Base-by-base conservation (phyloP, 2,888 invertebrate species). In the Leucania comma region DNA sequence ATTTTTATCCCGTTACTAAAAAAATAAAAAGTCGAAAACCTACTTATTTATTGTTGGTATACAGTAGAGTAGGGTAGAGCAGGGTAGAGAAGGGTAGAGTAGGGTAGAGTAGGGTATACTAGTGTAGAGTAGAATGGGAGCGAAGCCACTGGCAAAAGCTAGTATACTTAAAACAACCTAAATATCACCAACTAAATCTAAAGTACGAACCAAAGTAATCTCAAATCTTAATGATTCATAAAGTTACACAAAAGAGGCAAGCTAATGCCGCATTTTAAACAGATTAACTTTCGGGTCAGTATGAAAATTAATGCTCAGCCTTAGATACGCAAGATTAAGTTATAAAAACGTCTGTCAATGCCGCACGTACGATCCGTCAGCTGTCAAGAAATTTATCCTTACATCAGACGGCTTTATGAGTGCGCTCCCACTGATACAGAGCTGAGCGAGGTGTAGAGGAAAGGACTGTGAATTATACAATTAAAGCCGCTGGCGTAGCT, bases 261-360 rank as follows among this genome's bases (percentile, higher is more conserved):
- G 42, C 72, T 85, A 78, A 78, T 76, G 68, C 75, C 68, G 29
- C 72, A 77, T 75, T 80, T 83, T 70, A 72, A 72, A 80, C 72
- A 84, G 83, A 84, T 87, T 83, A 84, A 81, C 60, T 81, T 83
- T 81, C 68, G 68, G 80, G 78, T 82, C 82, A 80, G 72, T 75
- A 75, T 78, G 63, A 82, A 80, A 80, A 83, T 70, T 83, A 77
- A 83, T 72, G 42, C 72, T 71, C 60, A 75, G 78, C 73, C 76
- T 82, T 80, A 86, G 85, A 85, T 86, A 81, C 60, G 56, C 38
- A 26, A 82, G 82, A 87, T 87, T 84, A 85, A 65, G 65, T 32
- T 80, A 77, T 72, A 74, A 82, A 75, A 85, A 82, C 62, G 71
- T 80, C 53, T 38, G 68, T 85, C 86, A 85, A 84, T 75, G 80